These are phyloP conservation scores for Martes martes DNA, from an alignment of 2,113 vertebrate species.

Conservation along the genomic window DNA sequence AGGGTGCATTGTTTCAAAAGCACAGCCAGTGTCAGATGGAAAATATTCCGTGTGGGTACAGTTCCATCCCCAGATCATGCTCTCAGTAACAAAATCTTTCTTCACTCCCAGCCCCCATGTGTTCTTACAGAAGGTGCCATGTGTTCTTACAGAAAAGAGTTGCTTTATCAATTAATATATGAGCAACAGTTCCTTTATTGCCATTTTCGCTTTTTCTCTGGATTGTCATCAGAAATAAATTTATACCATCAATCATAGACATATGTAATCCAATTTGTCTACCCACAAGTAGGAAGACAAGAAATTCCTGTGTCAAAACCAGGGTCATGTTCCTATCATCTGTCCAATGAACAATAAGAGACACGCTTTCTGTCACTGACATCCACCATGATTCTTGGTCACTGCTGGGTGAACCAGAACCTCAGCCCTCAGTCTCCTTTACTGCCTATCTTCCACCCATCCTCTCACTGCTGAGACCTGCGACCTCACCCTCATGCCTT, in stretches of 20 bases:
- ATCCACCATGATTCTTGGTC: not conserved
- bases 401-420: not conserved
- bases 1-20: slow-evolving; percentile 1
- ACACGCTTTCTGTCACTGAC: not conserved
- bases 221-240: not conserved
- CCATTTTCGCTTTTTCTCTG: not conserved
- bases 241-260: not conserved
- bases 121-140: not conserved
- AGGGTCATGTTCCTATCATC: not conserved
- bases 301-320: not conserved
- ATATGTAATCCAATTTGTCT: not conserved
- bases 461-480: not conserved
- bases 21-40: slow-evolving; percentile 37
- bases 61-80: slow-evolving; percentile 31
- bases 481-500: not conserved
- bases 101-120: not conserved
- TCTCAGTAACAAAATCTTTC: not conserved
- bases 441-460: not conserved
- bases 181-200: not conserved
- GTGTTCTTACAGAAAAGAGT: slow-evolving; percentile 53
- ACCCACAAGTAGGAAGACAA: not conserved
- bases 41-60: slow-evolving; percentile 39
- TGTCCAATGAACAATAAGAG: not conserved
- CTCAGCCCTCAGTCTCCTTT: too few relatives aligned
- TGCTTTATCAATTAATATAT: slow-evolving; percentile 32